Base-by-base conservation (phyloP, 2,888 invertebrate genomes). In the Rhynchonema sp. region DNA sequence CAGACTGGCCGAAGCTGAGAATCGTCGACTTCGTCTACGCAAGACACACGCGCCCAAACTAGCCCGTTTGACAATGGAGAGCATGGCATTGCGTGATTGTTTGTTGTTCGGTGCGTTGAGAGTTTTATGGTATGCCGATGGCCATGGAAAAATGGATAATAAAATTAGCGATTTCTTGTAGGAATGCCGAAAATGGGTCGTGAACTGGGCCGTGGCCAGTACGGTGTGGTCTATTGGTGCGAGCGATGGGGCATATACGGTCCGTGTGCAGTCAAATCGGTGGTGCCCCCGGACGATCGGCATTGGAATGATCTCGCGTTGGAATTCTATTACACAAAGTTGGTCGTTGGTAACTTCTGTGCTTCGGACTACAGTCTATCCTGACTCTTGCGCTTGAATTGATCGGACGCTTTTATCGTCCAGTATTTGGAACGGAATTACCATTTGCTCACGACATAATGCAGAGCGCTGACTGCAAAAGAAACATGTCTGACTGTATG, bases 261-360 rank as follows among this genome's bases (percentile, higher is more conserved):
- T n/a, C 84, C 85, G 0, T 85, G 83, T 68, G 87, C 87, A 9
- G 82, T 87, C 57, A 89, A 89, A 77, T 86, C 87, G 0, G 86
- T 89, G 57, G 82, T 87, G 55, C 88, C 88, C 0, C 85, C 86
- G 1, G 88, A 89, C 73, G 87, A 87, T 67, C 79, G 85, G 62
- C 87, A 88, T 71, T 88, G 87, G 84, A 84, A 85, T 71, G 88
- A 89, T 71, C 77, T 89, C 1, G 87, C 88, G 1, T 84, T 88
- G 83, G 88, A 89, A 75, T 87, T 87, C 78, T 87, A 86, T 73
- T 87, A 87, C 69, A 87, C 87, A 57, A 82, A 84, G 85, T 84
- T 69, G 38, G 38, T 38, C 13, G 20, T 38, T 20, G 38, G 20
- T 20, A 13, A n/a, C n/a, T n/a, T n/a, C n/a, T n/a, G n/a, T n/a